Conservation (phyloP, 2,888 invertebrate genomes). For the Hydroisotoma schaefferi region DNA sequence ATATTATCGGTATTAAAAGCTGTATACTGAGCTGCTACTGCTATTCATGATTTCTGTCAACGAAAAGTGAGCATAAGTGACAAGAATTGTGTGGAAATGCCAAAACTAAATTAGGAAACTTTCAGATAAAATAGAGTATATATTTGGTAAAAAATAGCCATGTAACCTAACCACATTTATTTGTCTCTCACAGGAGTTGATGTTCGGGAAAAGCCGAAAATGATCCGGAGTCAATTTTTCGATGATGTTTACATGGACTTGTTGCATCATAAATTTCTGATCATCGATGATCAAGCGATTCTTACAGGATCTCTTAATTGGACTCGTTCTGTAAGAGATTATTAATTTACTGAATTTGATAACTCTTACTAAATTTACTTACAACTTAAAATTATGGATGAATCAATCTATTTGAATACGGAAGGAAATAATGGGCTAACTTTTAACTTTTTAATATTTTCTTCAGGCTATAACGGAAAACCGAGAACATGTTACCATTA, state of each 20-base stretch:
- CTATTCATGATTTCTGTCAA: too few species aligned
- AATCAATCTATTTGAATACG: background rate
- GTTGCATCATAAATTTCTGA: conserved; percentile 32
- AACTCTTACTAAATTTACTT: too few species aligned
- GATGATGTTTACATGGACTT: conserved; percentile 11
- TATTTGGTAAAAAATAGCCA: background rate
- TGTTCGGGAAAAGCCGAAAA: conserved; percentile 11
- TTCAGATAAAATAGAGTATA: background rate
- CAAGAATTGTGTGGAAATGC: background rate
- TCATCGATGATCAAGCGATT: conserved; percentile 19
- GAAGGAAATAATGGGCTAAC: background rate
- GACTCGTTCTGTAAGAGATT: conserved; percentile 18
- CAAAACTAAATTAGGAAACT: background rate
- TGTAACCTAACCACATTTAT: background rate
- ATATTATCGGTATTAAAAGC: background rate
- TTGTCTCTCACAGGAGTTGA: conserved; percentile 20
- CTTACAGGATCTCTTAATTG: conserved; percentile 30
- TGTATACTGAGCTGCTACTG: too few species aligned
- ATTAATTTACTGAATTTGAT: too few species aligned
- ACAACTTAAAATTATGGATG: background rate
- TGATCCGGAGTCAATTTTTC: background rate
- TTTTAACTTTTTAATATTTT: background rate
- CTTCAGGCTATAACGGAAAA: conserved; percentile 26
- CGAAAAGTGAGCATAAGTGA: background rate
- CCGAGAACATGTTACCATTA: conserved; percentile 25